Percentiles rank a stretch among this genome's conserved stretches.
Conservation (phyloP, 2,113 vertebrate species). For the Poicephalus gulielmi region DNA sequence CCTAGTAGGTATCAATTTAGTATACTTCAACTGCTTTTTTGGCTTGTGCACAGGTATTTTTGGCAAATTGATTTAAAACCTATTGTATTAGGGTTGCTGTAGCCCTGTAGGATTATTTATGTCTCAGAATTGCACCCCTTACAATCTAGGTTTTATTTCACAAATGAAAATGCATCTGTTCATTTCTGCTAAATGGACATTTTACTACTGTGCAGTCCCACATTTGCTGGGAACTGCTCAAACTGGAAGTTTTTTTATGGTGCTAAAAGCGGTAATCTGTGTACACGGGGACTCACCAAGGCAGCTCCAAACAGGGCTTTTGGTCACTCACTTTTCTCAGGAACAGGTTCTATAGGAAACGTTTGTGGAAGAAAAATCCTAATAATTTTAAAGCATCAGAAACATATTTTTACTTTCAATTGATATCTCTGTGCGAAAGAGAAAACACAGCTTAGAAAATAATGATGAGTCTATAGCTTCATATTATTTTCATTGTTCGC, state of each 20-base stretch:
- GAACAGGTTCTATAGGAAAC: background rate
- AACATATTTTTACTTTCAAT: constrained; percentile 44
- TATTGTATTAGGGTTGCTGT: background rate
- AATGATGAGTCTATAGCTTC: background rate
- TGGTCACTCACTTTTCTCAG: background rate
- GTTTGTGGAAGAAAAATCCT: background rate
- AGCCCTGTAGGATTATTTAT: background rate
- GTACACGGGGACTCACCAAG: background rate
- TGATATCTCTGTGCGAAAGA: constrained; percentile 34
- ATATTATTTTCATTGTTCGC: background rate
- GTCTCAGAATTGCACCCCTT: background rate
- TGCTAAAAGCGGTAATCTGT: background rate
- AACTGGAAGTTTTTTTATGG: background rate
- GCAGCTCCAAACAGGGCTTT: background rate
- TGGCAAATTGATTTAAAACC: background rate
- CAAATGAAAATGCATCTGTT: background rate
- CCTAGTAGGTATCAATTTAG: background rate
- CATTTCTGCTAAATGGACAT: background rate
- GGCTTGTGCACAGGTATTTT: background rate
- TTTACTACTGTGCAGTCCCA: background rate
- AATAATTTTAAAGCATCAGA: background rate
- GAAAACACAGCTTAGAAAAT: constrained; percentile 1
- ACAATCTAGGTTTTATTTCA: constrained; percentile 3
- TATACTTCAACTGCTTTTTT: background rate
- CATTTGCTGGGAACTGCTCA: background rate